phyloP scores from a whole-genome alignment of 1,140 invertebrate genomes.

The Habropoda laboriosa region DNA sequence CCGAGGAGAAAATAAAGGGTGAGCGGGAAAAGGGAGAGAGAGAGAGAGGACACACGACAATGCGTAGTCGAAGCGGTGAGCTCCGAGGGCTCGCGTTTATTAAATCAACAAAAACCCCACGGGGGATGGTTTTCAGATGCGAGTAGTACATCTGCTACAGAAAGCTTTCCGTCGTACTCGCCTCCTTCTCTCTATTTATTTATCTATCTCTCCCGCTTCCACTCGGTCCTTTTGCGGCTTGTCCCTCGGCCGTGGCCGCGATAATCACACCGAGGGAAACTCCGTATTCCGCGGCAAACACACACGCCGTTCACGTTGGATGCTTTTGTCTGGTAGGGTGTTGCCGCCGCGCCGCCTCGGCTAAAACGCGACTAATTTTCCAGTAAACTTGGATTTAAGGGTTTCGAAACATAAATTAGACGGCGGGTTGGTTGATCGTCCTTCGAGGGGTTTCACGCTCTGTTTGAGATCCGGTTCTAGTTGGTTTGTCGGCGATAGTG shows the following conservation, averaged over 20 bases:
- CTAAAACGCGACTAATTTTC: slow-evolving; percentile 5
- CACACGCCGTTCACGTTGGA: neutral
- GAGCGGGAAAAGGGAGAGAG: neutral
- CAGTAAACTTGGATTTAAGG: neutral
- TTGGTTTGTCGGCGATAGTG: too few species aligned
- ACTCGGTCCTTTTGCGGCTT: slow-evolving; percentile 41
- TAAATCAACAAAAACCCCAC: slow-evolving; percentile 71
- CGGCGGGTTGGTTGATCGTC: neutral
- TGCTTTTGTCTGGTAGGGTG: neutral
- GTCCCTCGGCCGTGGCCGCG: slow-evolving; percentile 28
- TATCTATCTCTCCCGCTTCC: slow-evolving; percentile 1
- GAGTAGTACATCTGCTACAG: slow-evolving; percentile 67
- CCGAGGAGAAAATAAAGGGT: neutral
- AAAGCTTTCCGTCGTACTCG: slow-evolving; percentile 64
- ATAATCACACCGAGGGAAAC: slow-evolving; percentile 49
- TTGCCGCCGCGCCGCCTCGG: too few species aligned
- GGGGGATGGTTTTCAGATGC: slow-evolving; percentile 65
- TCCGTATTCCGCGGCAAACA: slow-evolving; percentile 16
- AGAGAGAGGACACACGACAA: slow-evolving; percentile 56
- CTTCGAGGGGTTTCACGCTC: neutral
- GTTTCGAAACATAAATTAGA: neutral
- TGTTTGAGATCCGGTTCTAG: neutral
- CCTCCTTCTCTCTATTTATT: slow-evolving; percentile 37
- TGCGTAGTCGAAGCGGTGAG: slow-evolving; percentile 64
- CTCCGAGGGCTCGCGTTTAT: slow-evolving; percentile 68